These are phyloP conservation scores for Papilio demoleus DNA, from an alignment of 2,888 invertebrate species.

Conservation along the genomic window DNA sequence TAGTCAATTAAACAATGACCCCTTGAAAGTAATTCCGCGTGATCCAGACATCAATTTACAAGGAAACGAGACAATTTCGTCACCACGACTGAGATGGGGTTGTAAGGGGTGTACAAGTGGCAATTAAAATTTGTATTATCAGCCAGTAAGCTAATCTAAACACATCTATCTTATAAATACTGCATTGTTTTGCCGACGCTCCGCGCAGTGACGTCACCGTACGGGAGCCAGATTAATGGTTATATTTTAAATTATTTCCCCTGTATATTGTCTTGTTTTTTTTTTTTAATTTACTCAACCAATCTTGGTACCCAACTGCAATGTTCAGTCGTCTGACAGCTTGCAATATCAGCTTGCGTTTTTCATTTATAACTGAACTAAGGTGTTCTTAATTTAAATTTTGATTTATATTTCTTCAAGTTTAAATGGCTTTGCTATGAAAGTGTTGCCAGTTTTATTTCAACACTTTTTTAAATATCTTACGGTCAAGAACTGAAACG, in stretches of 20 bases:
- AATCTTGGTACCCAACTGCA: constrained; percentile 45
- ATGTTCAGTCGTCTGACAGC: constrained; percentile 53
- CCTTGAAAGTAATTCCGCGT: constrained; percentile 38
- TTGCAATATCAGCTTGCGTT: constrained; percentile 65
- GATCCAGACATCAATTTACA: constrained; percentile 52
- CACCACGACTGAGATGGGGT: constrained; percentile 47
- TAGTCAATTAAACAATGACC: constrained; percentile 29
- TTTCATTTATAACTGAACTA: constrained; percentile 59
- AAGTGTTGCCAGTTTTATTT: not conserved
- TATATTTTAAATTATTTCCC: constrained; percentile 78
- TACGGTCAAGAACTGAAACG: no score
- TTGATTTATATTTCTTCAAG: constrained; percentile 29
- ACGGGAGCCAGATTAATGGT: constrained; percentile 78
- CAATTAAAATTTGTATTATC: constrained; percentile 62
- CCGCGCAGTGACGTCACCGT: constrained; percentile 66
- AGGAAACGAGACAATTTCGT: constrained; percentile 55
- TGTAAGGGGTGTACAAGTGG: constrained; percentile 48
- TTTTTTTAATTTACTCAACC: constrained; percentile 55
- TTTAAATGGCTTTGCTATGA: not conserved
- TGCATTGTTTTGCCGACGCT: constrained; percentile 58
- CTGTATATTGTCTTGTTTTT: constrained; percentile 68
- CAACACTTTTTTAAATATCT: not conserved
- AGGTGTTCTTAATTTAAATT: constrained; percentile 39
- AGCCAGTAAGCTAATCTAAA: no score
- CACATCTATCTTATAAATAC: constrained; percentile 40